Conservation (phyloP, 2,888 invertebrate genomes). For the Ornithoptera alexandrae region DNA sequence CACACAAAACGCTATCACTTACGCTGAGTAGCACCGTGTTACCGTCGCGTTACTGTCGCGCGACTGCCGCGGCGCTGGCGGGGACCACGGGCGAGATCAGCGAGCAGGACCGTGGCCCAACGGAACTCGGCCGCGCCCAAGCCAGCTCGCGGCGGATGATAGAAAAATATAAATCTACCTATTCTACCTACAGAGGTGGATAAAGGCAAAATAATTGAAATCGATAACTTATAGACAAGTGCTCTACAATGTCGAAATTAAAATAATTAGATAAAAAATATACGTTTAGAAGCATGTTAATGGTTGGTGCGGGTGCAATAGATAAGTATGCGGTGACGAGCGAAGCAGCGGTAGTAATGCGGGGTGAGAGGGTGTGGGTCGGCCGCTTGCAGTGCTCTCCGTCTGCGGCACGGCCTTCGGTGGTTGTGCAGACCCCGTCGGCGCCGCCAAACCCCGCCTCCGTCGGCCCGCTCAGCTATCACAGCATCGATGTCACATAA, state of each 20-base stretch:
- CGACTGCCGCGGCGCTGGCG: slow-evolving; percentile 49
- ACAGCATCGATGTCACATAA: slow-evolving; percentile 73
- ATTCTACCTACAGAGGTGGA: slow-evolving; percentile 43
- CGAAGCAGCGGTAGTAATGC: slow-evolving; percentile 53
- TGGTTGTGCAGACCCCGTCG: slow-evolving; percentile 57
- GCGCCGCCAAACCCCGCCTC: slow-evolving; percentile 75
- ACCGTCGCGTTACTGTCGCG: slow-evolving; percentile 49
- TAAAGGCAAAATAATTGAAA: slow-evolving; percentile 35
- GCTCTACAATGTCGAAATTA: background rate
- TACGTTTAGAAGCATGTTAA: background rate
- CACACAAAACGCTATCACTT: slow-evolving; percentile 81
- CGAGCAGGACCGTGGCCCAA: slow-evolving; percentile 47
- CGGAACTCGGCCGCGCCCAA: slow-evolving; percentile 38
- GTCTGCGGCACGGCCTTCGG: slow-evolving; percentile 64
- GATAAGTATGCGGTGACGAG: slow-evolving; percentile 26
- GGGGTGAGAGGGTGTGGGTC: slow-evolving; percentile 58
- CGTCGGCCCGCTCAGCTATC: slow-evolving; percentile 69
- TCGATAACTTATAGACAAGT: slow-evolving; percentile 15
- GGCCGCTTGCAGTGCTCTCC: slow-evolving; percentile 47
- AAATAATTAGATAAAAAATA: background rate
- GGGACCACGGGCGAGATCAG: slow-evolving; percentile 50
- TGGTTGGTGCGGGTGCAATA: slow-evolving; percentile 21
- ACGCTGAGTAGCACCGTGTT: slow-evolving; percentile 72
- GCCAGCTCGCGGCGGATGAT: slow-evolving; percentile 57
- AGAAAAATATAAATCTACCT: slow-evolving; percentile 66